Percentiles rank a stretch among this genome's conserved stretches.
Conservation (phyloP, 2,797 vertebrate genomes). For the Gila robusta region DNA sequence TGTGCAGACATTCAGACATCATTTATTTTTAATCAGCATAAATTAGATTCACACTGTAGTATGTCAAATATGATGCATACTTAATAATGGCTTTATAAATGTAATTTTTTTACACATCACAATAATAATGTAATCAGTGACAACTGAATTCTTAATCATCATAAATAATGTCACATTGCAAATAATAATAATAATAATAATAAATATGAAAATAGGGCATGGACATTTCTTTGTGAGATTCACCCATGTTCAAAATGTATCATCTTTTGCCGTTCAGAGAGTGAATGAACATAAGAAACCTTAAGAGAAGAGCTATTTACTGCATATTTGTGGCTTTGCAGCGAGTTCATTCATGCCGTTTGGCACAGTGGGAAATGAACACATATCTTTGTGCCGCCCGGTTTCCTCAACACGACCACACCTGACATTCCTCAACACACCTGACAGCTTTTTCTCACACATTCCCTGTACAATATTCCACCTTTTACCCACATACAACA, state of each 20-base stretch:
- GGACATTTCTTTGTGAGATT: not conserved
- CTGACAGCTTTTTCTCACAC: conserved; percentile 45
- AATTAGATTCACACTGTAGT: not conserved
- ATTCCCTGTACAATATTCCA: conserved; percentile 17
- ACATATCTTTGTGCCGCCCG: not conserved
- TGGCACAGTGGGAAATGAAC: conserved; percentile 34
- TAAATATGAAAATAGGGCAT: not conserved
- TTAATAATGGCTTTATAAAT: too few relatives aligned
- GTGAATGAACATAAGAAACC: conserved; percentile 6
- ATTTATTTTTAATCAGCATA: not conserved
- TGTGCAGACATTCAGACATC: not conserved
- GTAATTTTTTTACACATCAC: not conserved
- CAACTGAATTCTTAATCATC: not conserved
- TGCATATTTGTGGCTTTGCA: conserved; percentile 51
- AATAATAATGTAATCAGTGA: not conserved
- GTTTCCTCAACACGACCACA: conserved; percentile 50
- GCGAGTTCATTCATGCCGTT: conserved; percentile 59
- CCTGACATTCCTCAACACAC: conserved; percentile 61
- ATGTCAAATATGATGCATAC: not conserved
- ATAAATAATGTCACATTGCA: not conserved
- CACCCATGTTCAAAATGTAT: not conserved
- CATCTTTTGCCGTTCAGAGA: not conserved
- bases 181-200: not conserved
- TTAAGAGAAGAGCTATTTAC: not conserved
- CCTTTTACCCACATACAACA: conserved; percentile 10